Evolutionary conservation across 2,888 invertebrate genomes (phyloP), one percentile per base, ranked within the genome.

Genomic region (Exocentrus adspersus): DNA sequence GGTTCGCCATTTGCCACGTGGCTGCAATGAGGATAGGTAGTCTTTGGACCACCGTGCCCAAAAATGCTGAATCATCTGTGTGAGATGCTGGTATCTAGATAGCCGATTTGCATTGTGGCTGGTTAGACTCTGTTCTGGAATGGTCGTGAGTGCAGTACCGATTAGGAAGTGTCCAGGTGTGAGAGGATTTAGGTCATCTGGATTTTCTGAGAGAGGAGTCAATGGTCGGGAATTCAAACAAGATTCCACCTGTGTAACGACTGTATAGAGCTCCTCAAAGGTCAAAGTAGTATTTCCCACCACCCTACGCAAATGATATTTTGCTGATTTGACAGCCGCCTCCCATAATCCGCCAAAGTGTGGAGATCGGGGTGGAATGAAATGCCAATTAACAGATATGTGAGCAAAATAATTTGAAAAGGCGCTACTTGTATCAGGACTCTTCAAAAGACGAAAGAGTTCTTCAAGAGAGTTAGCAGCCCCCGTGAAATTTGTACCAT

Each of bases 11-110:
- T 42, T 42, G 10, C 32, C 32, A 32, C 32, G 32, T 2, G 7
- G 46, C 50, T 70, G 68, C 3, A 70, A 52, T 7, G 58, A 28
- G 1, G 53, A 46, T 12, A 66, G 17, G 37, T 65, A 70, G 32
- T 69, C 59, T 51, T 51, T 59, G 32, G 60, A 53, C 61, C 65
- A 64, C 6, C 48, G 37, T 7, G 14, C 21, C 62, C 65, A 68
- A 17, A 68, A 68, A 28, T 65, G 52, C 41, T 60, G 62, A 9
- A 28, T 16, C 37, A 60, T 32, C 53, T 60, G 64, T 51, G 62
- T 59, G n/a, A 64, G 17, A 30, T 46, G 54, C 24, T 58, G 48
- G 21, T 60, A 58, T 19, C 60, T 17, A 4, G 21, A 21, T n/a
- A 60, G 12, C 16, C 37, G 30, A 30, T 37, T 45, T n/a, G 30